Evolutionary conservation across 2,797 vertebrate genomes (phyloP), one percentile per base, ranked within the genome.

Genomic region (Brotula barbata): DNA sequence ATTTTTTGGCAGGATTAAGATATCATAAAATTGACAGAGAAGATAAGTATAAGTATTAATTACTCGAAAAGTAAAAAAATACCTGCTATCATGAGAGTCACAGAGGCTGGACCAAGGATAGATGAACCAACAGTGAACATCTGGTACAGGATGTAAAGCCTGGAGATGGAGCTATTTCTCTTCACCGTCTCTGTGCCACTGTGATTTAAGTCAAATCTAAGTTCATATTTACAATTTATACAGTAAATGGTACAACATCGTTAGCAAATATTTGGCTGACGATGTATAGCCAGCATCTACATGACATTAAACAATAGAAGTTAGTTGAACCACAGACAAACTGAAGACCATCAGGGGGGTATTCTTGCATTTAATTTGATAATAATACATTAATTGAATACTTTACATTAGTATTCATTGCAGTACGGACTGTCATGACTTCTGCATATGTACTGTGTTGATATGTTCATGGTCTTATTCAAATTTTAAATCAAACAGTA

Each of bases 61-160:
- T n/a, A n/a, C n/a, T n/a, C n/a, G n/a, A n/a, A 46, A 21, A 60
- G 14, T 2, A 51, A 15, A 61, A 36, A 58, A 62, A 13, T 58
- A 93, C 93, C 91, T 87, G 92, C 92, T 45, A 93, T 87, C 92
- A 94, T 93, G 39, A 94, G 84, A 47, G 91, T 90, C 45, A 93
- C 92, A 46, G 93, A 93, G 9, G 93, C 92, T 2, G 93, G 93
- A 45, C 92, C 92, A n/a, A 94, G 89, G 66, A 94, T 93, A 9
- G 92, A 94, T 39, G 92, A 91, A 39, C 87, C 81, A 50, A 93
- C 92, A 4, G 90, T 86, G 52, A 94, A 88, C 85, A 87, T 87
- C 70, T 88, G 86, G 68, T 89, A 89, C 13, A 92, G 61, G 63
- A 93, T 90, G 65, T 93, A 93, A 41, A 89, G 59, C 39, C 76